Base-by-base conservation (phyloP, 2,888 invertebrate species). In the Panorpa germanica region DNA sequence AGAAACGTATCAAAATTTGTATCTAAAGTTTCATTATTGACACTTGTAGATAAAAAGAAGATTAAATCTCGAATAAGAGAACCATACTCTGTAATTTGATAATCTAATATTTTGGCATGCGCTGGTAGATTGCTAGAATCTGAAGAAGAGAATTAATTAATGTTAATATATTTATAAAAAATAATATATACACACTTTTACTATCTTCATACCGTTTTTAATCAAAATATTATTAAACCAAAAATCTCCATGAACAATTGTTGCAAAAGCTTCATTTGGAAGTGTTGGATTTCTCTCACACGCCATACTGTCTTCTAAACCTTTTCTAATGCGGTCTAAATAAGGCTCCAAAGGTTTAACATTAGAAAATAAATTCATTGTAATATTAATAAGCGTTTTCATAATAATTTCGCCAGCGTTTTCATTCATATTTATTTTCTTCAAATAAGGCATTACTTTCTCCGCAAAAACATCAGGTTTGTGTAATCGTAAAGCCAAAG, bases 181-280 rank as follows among this genome's bases (percentile, higher is more conserved):
- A 19, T 10, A 21, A 21, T 15, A 13, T 7, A 6, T 22, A n/a
- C 6, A 14, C 25, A 12, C n/a, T 8, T n/a, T 23, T 25, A 17
- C n/a, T 9, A 35, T 12, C 14, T 38, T n/a, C n/a, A n/a, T 41
- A 45, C 64, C 54, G 31, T 53, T 52, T 31, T 54, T 48, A 9
- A 68, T 47, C 57, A 70, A 59, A 2, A 68, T 53, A 38, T 70
- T 70, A 41, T 67, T 69, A 9, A 61, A 58, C 70, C 69, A 70
- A 29, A 64, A 55, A 43, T 70, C 70, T 1, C 54, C 50, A 38
- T 70, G 70, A 2, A 57, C 50, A 12, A 66, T 53, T 0, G 64
- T 59, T 2, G 54, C 56, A 50, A 61, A 70, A 0, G 56, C 53
- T 15, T 60, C 43, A 31, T 48, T 38, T 19, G 40, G 36, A 36